phyloP scores from a whole-genome alignment of 2,113 vertebrate genomes.

The Pluvialis apricaria region DNA sequence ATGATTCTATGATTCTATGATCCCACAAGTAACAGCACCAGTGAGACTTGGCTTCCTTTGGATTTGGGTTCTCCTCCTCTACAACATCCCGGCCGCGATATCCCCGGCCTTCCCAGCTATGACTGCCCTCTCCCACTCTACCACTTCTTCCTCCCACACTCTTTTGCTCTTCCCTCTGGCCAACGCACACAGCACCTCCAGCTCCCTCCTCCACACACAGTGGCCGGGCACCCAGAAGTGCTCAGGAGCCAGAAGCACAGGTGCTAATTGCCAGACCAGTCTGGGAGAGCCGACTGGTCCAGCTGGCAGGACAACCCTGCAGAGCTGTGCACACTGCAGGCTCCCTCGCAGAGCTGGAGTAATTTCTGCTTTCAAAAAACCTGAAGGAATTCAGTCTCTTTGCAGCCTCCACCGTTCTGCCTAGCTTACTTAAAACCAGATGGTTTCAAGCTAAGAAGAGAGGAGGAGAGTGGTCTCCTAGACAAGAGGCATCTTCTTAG shows the following conservation, averaged over 20 bases:
- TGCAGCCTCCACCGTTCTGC: background rate
- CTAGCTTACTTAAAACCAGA: background rate
- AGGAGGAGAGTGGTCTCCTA: background rate
- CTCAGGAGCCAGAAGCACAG: background rate
- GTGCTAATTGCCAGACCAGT: no score
- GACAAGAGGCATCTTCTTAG: background rate
- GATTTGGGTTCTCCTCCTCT: background rate
- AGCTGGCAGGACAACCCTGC: background rate
- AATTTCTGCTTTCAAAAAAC: background rate
- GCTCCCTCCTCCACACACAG: background rate
- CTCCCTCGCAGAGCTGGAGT: background rate
- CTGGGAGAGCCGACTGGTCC: background rate
- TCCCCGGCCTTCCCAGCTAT: background rate
- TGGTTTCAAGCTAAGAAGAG: background rate
- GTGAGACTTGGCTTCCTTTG: background rate
- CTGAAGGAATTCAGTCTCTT: background rate
- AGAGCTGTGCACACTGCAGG: background rate
- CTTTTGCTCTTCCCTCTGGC: background rate
- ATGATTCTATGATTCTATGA: no score
- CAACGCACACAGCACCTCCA: background rate
- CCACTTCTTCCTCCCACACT: fast-evolving
- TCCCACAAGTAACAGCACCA: background rate
- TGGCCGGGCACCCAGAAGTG: background rate
- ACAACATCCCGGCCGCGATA: background rate
- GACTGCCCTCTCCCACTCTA: background rate